phyloP scores from a whole-genome alignment of 2,797 vertebrate species.

The Tolypeutes matacus region DNA sequence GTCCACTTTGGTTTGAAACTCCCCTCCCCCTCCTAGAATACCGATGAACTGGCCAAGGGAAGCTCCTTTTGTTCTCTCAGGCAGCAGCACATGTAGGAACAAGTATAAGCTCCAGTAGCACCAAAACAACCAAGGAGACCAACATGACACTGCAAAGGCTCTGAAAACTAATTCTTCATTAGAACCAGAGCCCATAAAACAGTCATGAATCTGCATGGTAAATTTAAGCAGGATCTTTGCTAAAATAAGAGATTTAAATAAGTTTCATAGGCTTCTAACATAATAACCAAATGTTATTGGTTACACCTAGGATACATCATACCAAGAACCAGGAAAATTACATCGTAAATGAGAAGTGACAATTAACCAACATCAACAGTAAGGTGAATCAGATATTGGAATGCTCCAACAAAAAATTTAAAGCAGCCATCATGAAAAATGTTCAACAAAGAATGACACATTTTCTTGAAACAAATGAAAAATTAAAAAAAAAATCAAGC shows the following conservation, averaged over 20 bases:
- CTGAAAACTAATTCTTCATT: not conserved
- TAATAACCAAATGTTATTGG: not conserved
- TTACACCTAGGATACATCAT: not conserved
- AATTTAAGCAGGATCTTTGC: not conserved
- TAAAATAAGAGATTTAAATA: conserved; percentile 31
- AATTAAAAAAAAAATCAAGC: not conserved
- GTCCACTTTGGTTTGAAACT: not conserved
- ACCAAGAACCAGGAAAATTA: conserved; percentile 8
- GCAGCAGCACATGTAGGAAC: not conserved
- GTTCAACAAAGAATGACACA: not conserved
- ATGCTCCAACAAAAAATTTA: not conserved
- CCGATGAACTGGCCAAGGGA: not conserved
- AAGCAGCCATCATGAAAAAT: conserved; percentile 1
- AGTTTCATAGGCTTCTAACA: not conserved
- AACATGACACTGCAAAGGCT: not conserved
- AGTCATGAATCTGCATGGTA: not conserved
- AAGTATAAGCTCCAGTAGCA: not conserved
- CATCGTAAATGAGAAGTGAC: not conserved
- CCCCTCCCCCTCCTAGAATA: not conserved
- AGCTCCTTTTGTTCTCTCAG: not conserved
- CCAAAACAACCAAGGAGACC: not conserved
- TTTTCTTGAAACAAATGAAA: not conserved
- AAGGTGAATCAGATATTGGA: not conserved
- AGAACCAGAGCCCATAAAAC: not conserved
- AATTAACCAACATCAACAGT: not conserved